These are phyloP conservation scores for Drosophila dunni DNA, from an alignment of 1,140 invertebrate species.

Conservation along the genomic window DNA sequence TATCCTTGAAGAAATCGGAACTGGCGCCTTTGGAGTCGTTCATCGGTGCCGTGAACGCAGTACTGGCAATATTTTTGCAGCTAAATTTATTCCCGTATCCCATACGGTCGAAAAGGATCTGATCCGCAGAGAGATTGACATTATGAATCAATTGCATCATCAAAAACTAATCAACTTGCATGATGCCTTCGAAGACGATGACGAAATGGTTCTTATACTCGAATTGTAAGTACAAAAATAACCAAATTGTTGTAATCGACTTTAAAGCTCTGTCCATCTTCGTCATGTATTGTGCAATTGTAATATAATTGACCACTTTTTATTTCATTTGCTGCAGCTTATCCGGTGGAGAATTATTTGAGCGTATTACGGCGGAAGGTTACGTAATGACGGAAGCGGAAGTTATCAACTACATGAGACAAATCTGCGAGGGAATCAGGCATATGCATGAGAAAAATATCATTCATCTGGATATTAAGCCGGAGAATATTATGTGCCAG, in stretches of 20 bases:
- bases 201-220: constrained; percentile 99
- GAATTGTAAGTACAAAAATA: constrained; percentile 93
- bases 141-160: constrained; percentile 99
- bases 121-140: constrained; percentile 99
- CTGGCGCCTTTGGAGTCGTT: constrained; percentile 99
- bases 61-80: constrained; percentile 98
- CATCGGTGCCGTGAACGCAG: constrained; percentile 98
- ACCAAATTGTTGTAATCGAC: background rate
- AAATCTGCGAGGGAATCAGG: constrained; percentile 98
- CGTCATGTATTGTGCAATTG: no score
- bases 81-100: constrained; percentile 99
- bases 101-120: constrained; percentile 98
- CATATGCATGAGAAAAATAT: constrained; percentile 99
- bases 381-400: constrained; percentile 99
- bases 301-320: no score
- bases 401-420: constrained; percentile 99
- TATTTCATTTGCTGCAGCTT: constrained; percentile 87
- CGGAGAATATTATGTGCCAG: constrained; percentile 99
- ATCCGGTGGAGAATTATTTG: constrained; percentile 99
- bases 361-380: constrained; percentile 98
- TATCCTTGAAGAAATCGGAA: constrained; percentile 99
- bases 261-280: no score
- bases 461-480: constrained; percentile 98
- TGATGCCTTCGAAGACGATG: constrained; percentile 99
- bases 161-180: constrained; percentile 98